A percentile compares a stretch with the other conserved stretches of the same genome.
Conservation (phyloP, 2,888 invertebrate genomes). For the Lithosia quadra region DNA sequence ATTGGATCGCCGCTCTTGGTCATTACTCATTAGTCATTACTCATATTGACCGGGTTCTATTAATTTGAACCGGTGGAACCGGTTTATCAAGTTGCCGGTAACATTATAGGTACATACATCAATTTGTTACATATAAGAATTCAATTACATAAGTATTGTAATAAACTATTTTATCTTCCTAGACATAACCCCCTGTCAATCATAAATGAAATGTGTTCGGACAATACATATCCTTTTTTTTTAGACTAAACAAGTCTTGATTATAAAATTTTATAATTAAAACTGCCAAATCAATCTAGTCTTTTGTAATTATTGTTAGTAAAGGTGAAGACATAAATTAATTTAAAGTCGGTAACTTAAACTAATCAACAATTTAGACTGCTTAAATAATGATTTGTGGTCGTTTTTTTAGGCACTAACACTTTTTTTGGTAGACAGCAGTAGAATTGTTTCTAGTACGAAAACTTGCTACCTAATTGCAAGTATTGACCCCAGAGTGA, state of each 20-base stretch:
- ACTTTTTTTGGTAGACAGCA: not conserved
- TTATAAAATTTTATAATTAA: not conserved
- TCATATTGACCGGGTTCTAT: too few species aligned
- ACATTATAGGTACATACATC: too few species aligned
- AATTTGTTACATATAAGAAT: too few species aligned
- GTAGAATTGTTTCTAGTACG: not conserved
- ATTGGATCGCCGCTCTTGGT: too few species aligned
- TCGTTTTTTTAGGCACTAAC: not conserved
- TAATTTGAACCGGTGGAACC: too few species aligned
- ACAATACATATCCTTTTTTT: not conserved
- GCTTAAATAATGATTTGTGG: not conserved
- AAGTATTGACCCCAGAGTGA: too few species aligned
- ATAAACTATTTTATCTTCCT: too few species aligned
- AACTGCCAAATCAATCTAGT: not conserved
- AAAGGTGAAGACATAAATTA: conserved; percentile 1
- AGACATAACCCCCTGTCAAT: not conserved
- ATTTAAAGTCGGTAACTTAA: not conserved
- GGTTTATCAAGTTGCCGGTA: too few species aligned
- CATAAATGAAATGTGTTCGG: not conserved
- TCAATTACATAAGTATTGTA: too few species aligned
- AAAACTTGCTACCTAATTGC: not conserved
- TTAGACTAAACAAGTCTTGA: not conserved
- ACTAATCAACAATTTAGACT: not conserved
- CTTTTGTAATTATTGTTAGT: not conserved
- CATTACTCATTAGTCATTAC: too few species aligned